These are phyloP conservation scores for Forpus xanthops DNA, from an alignment of 2,797 vertebrate genomes.

Conservation along the genomic window DNA sequence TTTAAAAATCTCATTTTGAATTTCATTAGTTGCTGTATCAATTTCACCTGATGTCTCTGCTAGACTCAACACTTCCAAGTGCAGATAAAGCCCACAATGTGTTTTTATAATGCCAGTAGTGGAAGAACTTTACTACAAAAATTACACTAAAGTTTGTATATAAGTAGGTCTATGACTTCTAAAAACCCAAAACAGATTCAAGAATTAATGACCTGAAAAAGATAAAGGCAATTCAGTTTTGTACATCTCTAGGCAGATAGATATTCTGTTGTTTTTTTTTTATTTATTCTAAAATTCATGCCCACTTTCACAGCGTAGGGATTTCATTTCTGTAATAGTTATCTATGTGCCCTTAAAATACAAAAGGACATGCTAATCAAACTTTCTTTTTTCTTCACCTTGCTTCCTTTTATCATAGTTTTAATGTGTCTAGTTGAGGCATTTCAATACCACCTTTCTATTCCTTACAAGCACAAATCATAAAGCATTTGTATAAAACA, in stretches of 20 bases:
- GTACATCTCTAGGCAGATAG: background rate
- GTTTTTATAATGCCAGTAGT: background rate
- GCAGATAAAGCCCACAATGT: background rate
- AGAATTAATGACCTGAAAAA: background rate
- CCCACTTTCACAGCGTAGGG: rapidly evolving
- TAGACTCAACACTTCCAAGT: background rate
- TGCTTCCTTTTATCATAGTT: background rate
- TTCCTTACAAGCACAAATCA: background rate
- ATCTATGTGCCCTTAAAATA: background rate
- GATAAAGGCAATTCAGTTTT: background rate
- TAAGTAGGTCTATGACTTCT: background rate
- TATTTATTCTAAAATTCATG: background rate
- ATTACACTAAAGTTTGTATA: background rate
- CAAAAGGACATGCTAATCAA: background rate
- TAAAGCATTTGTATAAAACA: background rate
- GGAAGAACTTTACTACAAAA: background rate
- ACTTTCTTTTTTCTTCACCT: background rate
- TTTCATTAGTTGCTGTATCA: background rate
- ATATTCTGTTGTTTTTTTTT: rapidly evolving
- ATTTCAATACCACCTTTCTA: background rate
- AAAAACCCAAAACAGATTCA: background rate
- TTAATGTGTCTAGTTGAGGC: background rate
- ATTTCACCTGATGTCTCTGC: background rate
- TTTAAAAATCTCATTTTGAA: background rate
- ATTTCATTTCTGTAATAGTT: background rate